Evolutionary conservation across 2,888 invertebrate genomes (phyloP).

Genomic region (Synergus gifuensis): DNA sequence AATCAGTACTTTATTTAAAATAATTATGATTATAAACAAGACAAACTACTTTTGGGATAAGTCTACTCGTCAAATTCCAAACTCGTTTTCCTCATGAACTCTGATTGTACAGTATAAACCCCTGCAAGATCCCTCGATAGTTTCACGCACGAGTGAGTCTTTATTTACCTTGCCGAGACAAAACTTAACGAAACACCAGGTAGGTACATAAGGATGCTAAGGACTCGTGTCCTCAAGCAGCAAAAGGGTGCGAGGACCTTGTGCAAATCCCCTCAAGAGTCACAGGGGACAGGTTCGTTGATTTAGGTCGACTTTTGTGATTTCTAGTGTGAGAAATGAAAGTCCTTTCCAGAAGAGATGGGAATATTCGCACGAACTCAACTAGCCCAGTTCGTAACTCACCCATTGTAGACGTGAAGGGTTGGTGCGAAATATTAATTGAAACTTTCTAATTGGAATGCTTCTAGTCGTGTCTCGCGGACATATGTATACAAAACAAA

Average conservation of each 20-base stretch:
- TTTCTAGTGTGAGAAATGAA: constrained; percentile 44
- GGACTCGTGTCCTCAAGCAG: constrained; percentile 45
- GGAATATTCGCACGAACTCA: constrained; percentile 37
- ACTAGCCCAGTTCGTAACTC: constrained; percentile 41
- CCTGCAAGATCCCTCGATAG: constrained; percentile 10
- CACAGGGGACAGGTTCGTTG: constrained; percentile 49
- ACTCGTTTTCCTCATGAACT: constrained; percentile 4
- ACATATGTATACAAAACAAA: constrained; percentile 24
- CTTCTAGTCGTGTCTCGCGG: constrained; percentile 38
- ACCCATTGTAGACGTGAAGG: constrained; percentile 36
- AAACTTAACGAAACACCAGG: constrained; percentile 44
- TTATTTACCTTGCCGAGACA: constrained; percentile 42
- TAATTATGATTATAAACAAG: not conserved
- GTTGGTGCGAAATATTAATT: constrained; percentile 61
- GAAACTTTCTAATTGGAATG: constrained; percentile 60
- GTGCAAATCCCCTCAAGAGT: constrained; percentile 54
- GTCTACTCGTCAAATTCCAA: not conserved
- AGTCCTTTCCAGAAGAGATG: constrained; percentile 17
- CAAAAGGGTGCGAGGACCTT: constrained; percentile 49
- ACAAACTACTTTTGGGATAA: not conserved
- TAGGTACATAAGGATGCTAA: constrained; percentile 24
- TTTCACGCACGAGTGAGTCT: constrained; percentile 41
- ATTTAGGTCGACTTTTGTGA: constrained; percentile 60
- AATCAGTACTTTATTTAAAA: not conserved
- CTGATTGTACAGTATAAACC: constrained; percentile 14